Evolutionary conservation across 1,140 invertebrate species (phyloP), one percentile per base, ranked within the genome.

Genomic region (Drosophila cardini): DNA sequence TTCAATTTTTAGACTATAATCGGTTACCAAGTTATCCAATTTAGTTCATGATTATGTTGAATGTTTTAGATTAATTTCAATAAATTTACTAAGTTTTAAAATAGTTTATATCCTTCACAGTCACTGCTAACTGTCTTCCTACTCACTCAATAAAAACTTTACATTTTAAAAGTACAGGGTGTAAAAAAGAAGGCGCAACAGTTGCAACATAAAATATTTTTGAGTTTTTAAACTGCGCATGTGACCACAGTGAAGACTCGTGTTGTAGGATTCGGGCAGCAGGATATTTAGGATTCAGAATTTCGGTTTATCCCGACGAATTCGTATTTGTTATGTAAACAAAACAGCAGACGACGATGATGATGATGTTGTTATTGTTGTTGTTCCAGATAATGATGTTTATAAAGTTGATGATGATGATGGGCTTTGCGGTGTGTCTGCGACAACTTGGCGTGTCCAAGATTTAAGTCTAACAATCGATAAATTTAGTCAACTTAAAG

Each of bases 271-370:
- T 42, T 68, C 56, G 8, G 30, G 4, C 21, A 26, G 21, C 21
- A 26, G 21, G 21, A 26, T 26, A 26, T 52, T 13, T 6, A 15
- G 13, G 10, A 11, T 42, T 68, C 45, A 4, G 30, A 21, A 38
- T 38, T 10, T 10, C 9, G 38, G 38, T 13, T 13, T n/a, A 40
- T 13, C 4, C n/a, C n/a, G 5, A 4, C 38, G 11, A 11, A 16
- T 53, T 30, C n/a, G 50, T 32, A 32, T 71, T 71, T 71, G 68
- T 71, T 71, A 71, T 71, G 68, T 71, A 71, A 71, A 71, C 68
- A 71, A 71, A 48, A 40, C 16, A 58, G 18, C 58, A 62, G n/a
- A 34, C n/a, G 45, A 46, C 21, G 16, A 57, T 34, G 38, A 26
- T 26, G 21, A 26, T 26, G 21, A 26, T 26, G 21, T 3, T 15